phyloP scores from a whole-genome alignment of 2,888 invertebrate genomes.

The Therioaphis trifolii region DNA sequence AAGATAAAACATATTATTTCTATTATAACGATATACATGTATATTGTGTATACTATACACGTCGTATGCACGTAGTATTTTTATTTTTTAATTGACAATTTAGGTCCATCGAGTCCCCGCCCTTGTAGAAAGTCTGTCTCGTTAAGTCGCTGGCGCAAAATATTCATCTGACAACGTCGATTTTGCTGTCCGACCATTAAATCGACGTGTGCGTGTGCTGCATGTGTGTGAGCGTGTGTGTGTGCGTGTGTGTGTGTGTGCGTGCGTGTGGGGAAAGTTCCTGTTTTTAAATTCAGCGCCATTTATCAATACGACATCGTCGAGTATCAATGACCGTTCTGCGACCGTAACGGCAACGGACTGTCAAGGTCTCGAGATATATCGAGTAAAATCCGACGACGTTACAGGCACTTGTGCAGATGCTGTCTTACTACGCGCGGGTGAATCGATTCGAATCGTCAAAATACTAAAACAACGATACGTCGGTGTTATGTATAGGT shows the following conservation, averaged over 20 bases:
- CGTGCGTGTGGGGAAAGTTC: constrained; percentile 50
- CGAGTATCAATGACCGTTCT: constrained; percentile 58
- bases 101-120: constrained; percentile 43
- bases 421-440: not conserved
- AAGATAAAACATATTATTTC: constrained; percentile 4
- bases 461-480: too few species aligned
- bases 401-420: not conserved
- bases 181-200: constrained; percentile 53
- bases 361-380: constrained; percentile 47
- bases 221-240: not conserved
- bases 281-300: constrained; percentile 61
- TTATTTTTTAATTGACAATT: constrained; percentile 58
- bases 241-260: too few species aligned
- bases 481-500: too few species aligned
- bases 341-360: constrained; percentile 44
- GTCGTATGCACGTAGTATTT: not conserved
- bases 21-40: constrained; percentile 12
- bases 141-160: constrained; percentile 50
- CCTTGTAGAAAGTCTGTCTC: constrained; percentile 51
- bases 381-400: constrained; percentile 12
- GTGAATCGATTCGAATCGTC: not conserved
- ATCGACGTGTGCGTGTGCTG: constrained; percentile 30
- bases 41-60: not conserved
- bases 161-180: constrained; percentile 49
- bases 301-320: constrained; percentile 61